Base-by-base conservation (phyloP, 53 echinoderm and acorn worm species). In the Temnopleurus reevesii region DNA sequence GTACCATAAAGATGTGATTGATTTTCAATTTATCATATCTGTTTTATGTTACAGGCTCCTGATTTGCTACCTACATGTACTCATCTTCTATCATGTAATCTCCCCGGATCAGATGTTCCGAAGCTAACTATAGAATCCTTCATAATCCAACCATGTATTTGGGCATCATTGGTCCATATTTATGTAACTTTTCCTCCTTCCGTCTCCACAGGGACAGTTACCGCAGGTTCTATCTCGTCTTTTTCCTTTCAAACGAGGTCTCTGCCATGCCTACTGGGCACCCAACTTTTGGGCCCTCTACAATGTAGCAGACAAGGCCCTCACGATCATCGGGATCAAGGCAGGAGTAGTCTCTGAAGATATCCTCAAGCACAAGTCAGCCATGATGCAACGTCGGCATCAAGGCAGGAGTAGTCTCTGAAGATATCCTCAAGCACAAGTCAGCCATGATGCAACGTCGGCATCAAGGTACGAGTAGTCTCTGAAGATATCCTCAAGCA, bases 241-340 rank as follows among this genome's bases (percentile, higher is more conserved):
- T 10, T 99, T 99, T 84, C 99, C 99, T 15, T 99, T 99, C 93
- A 99, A 99, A 89, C 76, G 99, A 41, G 96, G 96, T 4, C 91
- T 99, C 31, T 98, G 98, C 47, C 99, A 99, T 84, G 96, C 99
- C 61, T 99, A 99, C 90, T 98, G 98, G 99, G 99, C 99, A 1
- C 96, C 99, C 5, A 96, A 99, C 82, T 96, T 99, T 89, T 99
- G 99, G 99, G 99, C 95, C 47, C 91, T 99, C 59, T 96, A 99
- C 91, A 99, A 99, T 47, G 77, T 94, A 41, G 80, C 86, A 23
- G 99, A 99, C 84, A 99, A 99, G 88, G 90, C 81, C 45, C 84
- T 89, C 30, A 90, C 91, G 0, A 44, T 93, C 12, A 26, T 81
- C 25, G 94, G 98, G 41, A 28, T 63, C 23, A 95, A 81, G 89